Conservation (phyloP, 1,140 invertebrate genomes). For the Helicorthomorpha holstii region DNA sequence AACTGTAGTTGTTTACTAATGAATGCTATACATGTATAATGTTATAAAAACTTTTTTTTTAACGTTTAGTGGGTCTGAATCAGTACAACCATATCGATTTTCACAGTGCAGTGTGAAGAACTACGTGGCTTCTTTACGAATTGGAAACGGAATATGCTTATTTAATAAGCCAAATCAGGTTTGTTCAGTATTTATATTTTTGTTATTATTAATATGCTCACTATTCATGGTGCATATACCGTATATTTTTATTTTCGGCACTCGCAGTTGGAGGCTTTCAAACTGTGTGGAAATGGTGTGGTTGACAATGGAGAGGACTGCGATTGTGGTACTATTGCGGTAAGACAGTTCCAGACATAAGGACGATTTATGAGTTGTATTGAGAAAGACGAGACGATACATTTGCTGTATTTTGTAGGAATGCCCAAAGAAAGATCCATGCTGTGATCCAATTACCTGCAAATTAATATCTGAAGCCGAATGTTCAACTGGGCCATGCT, state of each 20-base stretch:
- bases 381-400: no score
- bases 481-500: conserved; percentile 82
- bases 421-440: conserved; percentile 67
- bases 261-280: conserved; percentile 29
- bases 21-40: no score
- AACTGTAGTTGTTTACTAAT: no score
- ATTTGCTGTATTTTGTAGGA: no score
- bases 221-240: neutral
- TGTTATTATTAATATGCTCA: no score
- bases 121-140: conserved; percentile 59
- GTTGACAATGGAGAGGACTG: conserved; percentile 94
- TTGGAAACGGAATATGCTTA: conserved; percentile 64
- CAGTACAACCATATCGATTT: conserved; percentile 85
- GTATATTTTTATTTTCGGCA: conserved; percentile 6
- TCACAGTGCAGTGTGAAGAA: conserved; percentile 72
- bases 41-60: conserved; percentile 5
- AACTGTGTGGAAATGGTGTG: conserved; percentile 76
- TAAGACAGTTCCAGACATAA: conserved; percentile 6
- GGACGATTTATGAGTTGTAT: neutral
- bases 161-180: conserved; percentile 75
- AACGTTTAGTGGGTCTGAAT: conserved; percentile 45
- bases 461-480: conserved; percentile 75
- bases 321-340: conserved; percentile 28
- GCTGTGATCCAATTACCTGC: conserved; percentile 90
- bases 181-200: conserved; percentile 1